Evolutionary conservation across 2,113 vertebrate species (phyloP), one percentile per base, ranked within the genome.

Genomic region (Scolopax mira): DNA sequence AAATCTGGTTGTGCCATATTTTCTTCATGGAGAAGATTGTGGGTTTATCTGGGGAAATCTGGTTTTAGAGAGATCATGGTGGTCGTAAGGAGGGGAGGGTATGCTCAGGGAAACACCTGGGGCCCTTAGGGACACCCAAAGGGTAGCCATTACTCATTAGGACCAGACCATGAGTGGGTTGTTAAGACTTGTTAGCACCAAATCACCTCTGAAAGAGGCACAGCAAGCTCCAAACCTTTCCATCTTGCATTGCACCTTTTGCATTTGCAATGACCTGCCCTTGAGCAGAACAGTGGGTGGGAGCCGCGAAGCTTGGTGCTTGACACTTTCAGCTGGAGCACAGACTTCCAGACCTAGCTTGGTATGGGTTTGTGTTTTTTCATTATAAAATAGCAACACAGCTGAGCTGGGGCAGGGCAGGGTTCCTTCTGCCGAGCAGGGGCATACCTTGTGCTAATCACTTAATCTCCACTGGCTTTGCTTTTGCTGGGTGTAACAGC

Each of bases 171-270:
- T 49, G 44, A 73, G 9, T 39, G 39, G 60, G 2, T 12, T 44
- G 11, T 52, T 72, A 21, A 51, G 39, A 58, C 8, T 71, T 44
- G 7, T 9, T 31, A 19, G 49, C 19, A 48, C 2, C 37, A 79
- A 66, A 57, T 4, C 58, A 41, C 8, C 19, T 65, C 2, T 4
- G 58, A 61, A 91, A 81, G 54, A 57, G 49, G 7, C 70, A 82
- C 37, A 37, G 2, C 0, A 0, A 91, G 28, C 14, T 66, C 35
- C 65, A 67, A 62, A 51, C 5, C 1, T 78, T 62, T 37, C n/a
- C 28, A 22, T n/a, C 46, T 54, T 33, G 2, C 1, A 7, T 41
- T 54, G 30, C 37, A 14, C 13, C 25, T 72, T 11, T 88, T n/a
- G 22, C 75, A 52, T 55, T 42, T 48, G 35, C 37, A 35, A 23